These are phyloP conservation scores for Acanthaster planci DNA, from an alignment of 35 echinoderm and acorn worm genomes.

Conservation along the genomic window DNA sequence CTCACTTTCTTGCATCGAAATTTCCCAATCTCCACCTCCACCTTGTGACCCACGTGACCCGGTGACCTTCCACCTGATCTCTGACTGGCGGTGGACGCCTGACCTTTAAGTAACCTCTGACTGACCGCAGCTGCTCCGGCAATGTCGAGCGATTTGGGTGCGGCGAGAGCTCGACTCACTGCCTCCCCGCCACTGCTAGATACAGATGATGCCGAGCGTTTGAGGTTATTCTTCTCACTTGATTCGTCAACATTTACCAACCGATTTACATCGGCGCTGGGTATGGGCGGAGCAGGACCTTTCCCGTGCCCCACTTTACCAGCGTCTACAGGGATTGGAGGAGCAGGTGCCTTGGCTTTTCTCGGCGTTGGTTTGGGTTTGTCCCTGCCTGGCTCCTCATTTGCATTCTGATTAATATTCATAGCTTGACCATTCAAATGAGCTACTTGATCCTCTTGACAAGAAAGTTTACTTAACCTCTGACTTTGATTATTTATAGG, in stretches of 20 bases:
- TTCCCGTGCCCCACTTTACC: not conserved
- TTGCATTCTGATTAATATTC: slow-evolving; percentile 25
- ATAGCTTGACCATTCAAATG: slow-evolving; percentile 24
- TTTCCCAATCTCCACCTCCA: slow-evolving; percentile 91
- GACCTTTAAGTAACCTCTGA: slow-evolving; percentile 27
- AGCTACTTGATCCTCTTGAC: not conserved
- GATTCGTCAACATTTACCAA: not conserved
- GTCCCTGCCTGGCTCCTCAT: not conserved
- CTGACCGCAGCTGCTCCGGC: slow-evolving; percentile 15
- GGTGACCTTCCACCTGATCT: slow-evolving; percentile 41
- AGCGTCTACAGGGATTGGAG: not conserved
- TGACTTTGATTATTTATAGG: slow-evolving; percentile 26
- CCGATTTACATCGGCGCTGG: not conserved
- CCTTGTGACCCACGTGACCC: slow-evolving; percentile 89
- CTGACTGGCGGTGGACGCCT: not conserved
- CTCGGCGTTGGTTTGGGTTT: slow-evolving; percentile 39
- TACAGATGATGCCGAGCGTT: not conserved
- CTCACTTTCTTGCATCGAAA: slow-evolving; percentile 77
- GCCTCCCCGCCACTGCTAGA: not conserved
- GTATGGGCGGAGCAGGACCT: slow-evolving; percentile 3
- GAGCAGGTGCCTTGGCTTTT: not conserved
- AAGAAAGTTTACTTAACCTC: not conserved
- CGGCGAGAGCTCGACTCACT: not conserved
- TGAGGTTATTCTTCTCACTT: slow-evolving; percentile 8
- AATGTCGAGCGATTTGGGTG: slow-evolving; percentile 33